A percentile compares a stretch with the other conserved stretches of the same genome.
Conservation (phyloP, 2,888 invertebrate species). For the Mythimna vitellina region DNA sequence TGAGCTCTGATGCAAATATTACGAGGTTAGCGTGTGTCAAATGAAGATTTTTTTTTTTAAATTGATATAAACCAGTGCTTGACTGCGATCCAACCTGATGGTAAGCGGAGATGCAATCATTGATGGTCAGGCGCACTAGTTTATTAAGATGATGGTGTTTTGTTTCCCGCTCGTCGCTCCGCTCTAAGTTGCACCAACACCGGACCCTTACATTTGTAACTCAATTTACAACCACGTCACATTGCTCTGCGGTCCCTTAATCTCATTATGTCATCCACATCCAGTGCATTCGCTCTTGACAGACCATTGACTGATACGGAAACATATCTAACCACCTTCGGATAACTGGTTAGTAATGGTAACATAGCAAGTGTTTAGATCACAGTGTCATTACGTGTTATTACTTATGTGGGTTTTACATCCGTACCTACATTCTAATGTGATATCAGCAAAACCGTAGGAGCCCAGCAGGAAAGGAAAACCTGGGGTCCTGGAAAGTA, state of each 20-base stretch:
- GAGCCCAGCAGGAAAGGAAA: too few relatives aligned
- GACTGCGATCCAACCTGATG: too few relatives aligned
- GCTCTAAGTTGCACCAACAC: neutral
- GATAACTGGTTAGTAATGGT: conserved; percentile 9
- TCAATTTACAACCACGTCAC: neutral
- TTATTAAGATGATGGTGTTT: too few relatives aligned
- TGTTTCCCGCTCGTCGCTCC: neutral
- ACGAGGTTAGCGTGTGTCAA: too few relatives aligned
- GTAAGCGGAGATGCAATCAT: too few relatives aligned
- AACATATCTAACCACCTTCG: neutral
- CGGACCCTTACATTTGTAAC: neutral
- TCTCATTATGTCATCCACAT: conserved; percentile 25
- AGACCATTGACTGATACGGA: neutral
- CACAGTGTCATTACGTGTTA: conserved; percentile 1
- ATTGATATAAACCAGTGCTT: too few relatives aligned
- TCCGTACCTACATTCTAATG: neutral
- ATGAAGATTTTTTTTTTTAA: too few relatives aligned
- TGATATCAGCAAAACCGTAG: too few relatives aligned
- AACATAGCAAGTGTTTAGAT: conserved; percentile 6
- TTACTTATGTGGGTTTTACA: neutral
- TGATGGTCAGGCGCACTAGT: too few relatives aligned
- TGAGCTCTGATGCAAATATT: too few relatives aligned
- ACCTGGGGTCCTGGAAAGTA: too few relatives aligned
- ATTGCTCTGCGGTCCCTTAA: conserved; percentile 18
- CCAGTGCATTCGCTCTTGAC: neutral